phyloP scores from a whole-genome alignment of 2,888 invertebrate species.

The Megamerina dolium region DNA sequence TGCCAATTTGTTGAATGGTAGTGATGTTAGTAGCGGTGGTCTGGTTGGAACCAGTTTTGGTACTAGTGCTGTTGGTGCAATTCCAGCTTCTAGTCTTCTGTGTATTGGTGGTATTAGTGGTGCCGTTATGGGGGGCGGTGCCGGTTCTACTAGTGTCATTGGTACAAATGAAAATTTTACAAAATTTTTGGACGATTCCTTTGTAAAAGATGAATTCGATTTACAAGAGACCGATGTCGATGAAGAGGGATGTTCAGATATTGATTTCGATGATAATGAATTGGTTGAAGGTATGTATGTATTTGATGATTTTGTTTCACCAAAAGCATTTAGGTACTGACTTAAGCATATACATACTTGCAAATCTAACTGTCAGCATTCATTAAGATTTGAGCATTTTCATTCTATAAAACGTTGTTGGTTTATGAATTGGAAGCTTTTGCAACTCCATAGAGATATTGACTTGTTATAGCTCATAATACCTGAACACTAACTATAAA shows the following conservation, averaged over 20 bases:
- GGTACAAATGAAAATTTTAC: too few species aligned
- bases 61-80: not conserved
- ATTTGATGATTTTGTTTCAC: too few species aligned
- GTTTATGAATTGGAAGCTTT: too few species aligned
- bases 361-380: too few species aligned
- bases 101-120: not conserved
- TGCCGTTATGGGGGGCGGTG: not conserved
- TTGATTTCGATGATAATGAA: conserved; percentile 22
- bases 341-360: too few species aligned
- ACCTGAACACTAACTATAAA: too few species aligned
- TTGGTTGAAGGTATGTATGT: conserved; percentile 28
- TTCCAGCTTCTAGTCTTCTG: not conserved
- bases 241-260: conserved; percentile 33
- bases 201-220: conserved; percentile 20
- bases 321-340: too few species aligned
- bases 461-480: too few species aligned
- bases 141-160: not conserved
- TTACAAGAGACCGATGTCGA: conserved; percentile 31
- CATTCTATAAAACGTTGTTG: too few species aligned
- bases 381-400: too few species aligned
- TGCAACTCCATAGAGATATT: too few species aligned
- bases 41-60: too few species aligned
- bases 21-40: not conserved
- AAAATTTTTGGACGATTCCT: not conserved
- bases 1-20: not conserved